phyloP scores from a whole-genome alignment of 1,140 invertebrate genomes.

The Philopotamus ludificatus region DNA sequence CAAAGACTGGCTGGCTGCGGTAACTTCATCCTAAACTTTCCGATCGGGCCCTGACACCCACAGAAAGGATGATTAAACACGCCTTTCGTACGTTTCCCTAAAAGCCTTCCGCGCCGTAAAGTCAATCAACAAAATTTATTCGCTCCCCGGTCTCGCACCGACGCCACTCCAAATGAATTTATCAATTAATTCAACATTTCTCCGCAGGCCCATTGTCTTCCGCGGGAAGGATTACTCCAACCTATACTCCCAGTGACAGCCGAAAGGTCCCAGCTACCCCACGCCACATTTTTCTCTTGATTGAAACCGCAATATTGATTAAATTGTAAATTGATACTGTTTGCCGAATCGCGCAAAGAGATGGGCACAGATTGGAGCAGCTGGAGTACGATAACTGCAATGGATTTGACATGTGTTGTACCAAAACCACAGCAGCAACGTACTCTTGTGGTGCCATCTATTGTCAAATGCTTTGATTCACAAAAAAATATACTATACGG shows the following conservation, averaged over 20 bases:
- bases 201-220: slow-evolving; percentile 27
- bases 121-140: slow-evolving; percentile 42
- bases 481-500: too few relatives aligned
- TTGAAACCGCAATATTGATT: not conserved
- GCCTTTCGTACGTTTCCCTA: slow-evolving; percentile 32
- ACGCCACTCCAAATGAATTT: slow-evolving; percentile 38
- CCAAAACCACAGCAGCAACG: not conserved
- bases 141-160: slow-evolving; percentile 16
- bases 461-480: too few relatives aligned
- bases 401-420: not conserved
- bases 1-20: slow-evolving; percentile 35
- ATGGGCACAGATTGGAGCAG: too few relatives aligned
- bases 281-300: not conserved
- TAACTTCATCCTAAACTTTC: slow-evolving; percentile 38
- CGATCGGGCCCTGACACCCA: slow-evolving; percentile 36
- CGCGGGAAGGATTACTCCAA: slow-evolving; percentile 4
- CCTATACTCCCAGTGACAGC: too few relatives aligned
- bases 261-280: not conserved
- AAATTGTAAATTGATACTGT: not conserved
- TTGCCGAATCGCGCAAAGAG: too few relatives aligned
- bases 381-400: too few relatives aligned
- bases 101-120: slow-evolving; percentile 23
- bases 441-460: not conserved
- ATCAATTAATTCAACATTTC: slow-evolving; percentile 37
- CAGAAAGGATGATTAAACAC: slow-evolving; percentile 42